Evolutionary conservation across 2,113 vertebrate genomes (phyloP).

Genomic region (Trogon surrucura): DNA sequence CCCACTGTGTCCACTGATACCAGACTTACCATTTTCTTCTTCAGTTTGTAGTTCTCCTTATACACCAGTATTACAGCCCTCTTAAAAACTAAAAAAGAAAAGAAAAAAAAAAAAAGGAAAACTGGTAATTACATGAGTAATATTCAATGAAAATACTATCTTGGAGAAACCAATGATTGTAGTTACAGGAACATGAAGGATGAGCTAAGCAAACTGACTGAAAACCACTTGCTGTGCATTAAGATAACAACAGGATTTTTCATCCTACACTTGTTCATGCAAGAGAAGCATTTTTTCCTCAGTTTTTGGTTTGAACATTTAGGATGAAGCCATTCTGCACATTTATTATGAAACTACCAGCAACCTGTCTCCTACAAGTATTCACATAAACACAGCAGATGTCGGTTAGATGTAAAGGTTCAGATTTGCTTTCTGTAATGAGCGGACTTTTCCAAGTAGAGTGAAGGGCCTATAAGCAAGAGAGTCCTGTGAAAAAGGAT

Average conservation of each 20-base stretch:
- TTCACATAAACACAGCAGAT: background rate
- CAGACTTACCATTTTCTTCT: constrained; percentile 91
- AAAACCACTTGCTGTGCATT: background rate
- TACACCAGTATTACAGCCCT: constrained; percentile 95
- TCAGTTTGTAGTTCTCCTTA: constrained; percentile 93
- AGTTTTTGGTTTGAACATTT: background rate
- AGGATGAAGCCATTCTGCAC: background rate
- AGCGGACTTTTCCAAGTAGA: background rate
- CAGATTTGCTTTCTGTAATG: background rate
- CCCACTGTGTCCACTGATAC: background rate
- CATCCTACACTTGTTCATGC: background rate
- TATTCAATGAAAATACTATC: background rate
- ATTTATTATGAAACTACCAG: background rate
- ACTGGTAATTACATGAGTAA: background rate
- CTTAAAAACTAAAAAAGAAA: constrained; percentile 88
- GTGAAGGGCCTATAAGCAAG: background rate
- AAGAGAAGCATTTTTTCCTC: background rate
- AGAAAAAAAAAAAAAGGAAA: constrained; percentile 22
- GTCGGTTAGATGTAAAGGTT: background rate
- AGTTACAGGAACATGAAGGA: background rate
- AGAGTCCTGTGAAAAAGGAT: background rate
- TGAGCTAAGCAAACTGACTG: background rate
- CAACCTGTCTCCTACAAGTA: background rate
- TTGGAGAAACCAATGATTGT: background rate
- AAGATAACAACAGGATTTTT: background rate